Evolutionary conservation across 2,113 vertebrate genomes (phyloP).

Genomic region (Centropus unirufus): DNA sequence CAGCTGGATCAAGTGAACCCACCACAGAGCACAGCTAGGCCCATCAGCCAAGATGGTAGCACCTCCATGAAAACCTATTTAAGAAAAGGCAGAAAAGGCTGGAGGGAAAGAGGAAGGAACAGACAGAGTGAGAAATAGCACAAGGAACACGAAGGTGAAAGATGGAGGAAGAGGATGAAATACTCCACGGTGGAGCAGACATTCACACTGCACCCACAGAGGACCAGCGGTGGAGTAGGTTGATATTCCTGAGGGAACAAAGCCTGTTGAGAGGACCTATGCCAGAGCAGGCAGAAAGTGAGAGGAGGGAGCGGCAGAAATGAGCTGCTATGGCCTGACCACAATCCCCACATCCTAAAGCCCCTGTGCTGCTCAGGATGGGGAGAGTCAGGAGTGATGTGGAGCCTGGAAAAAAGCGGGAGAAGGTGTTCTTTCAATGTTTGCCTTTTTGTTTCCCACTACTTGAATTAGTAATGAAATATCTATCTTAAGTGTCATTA

Average conservation of each 20-base stretch:
- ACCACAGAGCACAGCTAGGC: rapidly evolving
- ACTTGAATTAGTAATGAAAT: not conserved
- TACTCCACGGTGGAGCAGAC: not conserved
- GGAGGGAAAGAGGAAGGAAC: not conserved
- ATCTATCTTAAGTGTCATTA: not conserved
- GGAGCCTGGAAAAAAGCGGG: not conserved
- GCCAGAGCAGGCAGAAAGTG: not conserved
- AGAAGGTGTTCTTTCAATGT: not conserved
- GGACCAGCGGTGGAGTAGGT: not conserved
- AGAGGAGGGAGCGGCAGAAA: not conserved
- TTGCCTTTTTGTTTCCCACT: no score
- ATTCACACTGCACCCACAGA: not conserved
- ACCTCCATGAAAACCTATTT: rapidly evolving
- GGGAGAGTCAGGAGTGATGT: not conserved
- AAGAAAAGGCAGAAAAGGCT: not conserved
- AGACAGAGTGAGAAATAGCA: not conserved
- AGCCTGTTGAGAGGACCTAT: not conserved
- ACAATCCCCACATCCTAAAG: not conserved
- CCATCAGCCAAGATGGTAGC: rapidly evolving
- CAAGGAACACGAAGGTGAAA: not conserved
- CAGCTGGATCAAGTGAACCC: rapidly evolving
- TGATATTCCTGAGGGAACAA: not conserved
- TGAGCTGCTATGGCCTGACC: not conserved
- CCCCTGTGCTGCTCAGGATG: not conserved
- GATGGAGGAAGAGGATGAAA: not conserved